Evolutionary conservation across 2,797 vertebrate species (phyloP).

Genomic region (Enteromius treurensis): DNA sequence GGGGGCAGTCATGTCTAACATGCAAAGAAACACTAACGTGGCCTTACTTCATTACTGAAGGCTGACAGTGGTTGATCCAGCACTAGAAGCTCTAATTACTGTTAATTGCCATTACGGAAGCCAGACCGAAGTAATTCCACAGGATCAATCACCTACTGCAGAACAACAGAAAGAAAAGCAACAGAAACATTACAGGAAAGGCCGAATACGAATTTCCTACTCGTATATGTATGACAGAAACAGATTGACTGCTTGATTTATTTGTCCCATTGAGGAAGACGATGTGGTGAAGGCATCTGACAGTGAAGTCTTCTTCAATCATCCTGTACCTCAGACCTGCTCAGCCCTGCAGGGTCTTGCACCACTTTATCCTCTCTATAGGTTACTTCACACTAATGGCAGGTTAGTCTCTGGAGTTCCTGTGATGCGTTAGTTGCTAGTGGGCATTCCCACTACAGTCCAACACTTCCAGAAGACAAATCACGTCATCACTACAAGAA

Average conservation of each 20-base stretch:
- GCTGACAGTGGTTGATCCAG: slow-evolving; percentile 67
- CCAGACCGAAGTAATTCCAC: slow-evolving; percentile 36
- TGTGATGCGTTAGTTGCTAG: neutral
- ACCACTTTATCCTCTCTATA: neutral
- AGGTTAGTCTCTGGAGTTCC: neutral
- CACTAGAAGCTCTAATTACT: slow-evolving; percentile 71
- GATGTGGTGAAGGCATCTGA: neutral
- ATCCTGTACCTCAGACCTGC: neutral
- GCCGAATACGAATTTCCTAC: neutral
- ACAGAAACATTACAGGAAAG: neutral
- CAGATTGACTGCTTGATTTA: neutral
- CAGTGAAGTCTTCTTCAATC: neutral
- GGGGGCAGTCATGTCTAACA: slow-evolving; percentile 71
- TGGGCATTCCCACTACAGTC: neutral
- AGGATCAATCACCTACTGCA: neutral
- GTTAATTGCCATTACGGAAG: slow-evolving; percentile 68
- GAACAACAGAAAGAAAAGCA: neutral
- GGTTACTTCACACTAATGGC: neutral
- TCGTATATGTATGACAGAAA: neutral
- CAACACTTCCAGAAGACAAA: neutral
- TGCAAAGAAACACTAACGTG: slow-evolving; percentile 55
- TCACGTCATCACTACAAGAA: neutral
- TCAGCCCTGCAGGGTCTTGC: neutral
- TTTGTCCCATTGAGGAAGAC: neutral
- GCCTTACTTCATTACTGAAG: slow-evolving; percentile 71